Conservation (phyloP, 1,140 invertebrate genomes). For the Sycophila sp. region DNA sequence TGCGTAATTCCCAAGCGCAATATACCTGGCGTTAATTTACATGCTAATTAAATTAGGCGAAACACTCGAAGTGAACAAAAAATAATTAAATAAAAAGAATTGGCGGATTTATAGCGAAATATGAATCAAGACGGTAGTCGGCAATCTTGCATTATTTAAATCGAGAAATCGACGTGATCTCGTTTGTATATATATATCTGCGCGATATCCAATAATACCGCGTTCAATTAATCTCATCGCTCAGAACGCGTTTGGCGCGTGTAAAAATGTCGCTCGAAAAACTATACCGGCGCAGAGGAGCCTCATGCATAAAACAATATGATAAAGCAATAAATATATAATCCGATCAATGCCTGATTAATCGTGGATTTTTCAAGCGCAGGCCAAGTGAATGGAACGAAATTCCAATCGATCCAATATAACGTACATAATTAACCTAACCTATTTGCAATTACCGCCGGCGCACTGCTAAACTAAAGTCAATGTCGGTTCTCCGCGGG, state of each 20-base stretch:
- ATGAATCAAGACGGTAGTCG: too few relatives aligned
- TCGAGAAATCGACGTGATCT: too few relatives aligned
- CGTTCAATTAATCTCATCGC: too few relatives aligned
- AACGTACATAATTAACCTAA: constrained; percentile 31
- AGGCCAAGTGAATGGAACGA: constrained; percentile 15
- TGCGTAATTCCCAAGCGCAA: constrained; percentile 18
- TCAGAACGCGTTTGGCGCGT: too few relatives aligned
- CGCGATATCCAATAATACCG: too few relatives aligned
- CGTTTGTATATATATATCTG: too few relatives aligned
- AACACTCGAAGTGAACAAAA: too few relatives aligned
- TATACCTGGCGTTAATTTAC: constrained; percentile 13
- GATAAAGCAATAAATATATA: constrained; percentile 30
- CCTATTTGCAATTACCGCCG: constrained; percentile 30
- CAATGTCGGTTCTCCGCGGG: constrained; percentile 23
- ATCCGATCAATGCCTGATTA: constrained; percentile 20
- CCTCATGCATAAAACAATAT: neutral
- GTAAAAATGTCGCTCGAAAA: neutral
- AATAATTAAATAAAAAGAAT: too few relatives aligned
- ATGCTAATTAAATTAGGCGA: constrained; percentile 31
- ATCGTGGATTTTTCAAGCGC: constrained; percentile 10
- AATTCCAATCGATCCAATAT: constrained; percentile 30
- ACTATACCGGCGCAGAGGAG: neutral
- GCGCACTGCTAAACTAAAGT: constrained; percentile 20
- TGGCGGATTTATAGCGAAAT: too few relatives aligned
- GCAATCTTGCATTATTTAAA: too few relatives aligned